phyloP scores from a whole-genome alignment of 2,797 vertebrate genomes.

The Dromococcyx pavoninus region DNA sequence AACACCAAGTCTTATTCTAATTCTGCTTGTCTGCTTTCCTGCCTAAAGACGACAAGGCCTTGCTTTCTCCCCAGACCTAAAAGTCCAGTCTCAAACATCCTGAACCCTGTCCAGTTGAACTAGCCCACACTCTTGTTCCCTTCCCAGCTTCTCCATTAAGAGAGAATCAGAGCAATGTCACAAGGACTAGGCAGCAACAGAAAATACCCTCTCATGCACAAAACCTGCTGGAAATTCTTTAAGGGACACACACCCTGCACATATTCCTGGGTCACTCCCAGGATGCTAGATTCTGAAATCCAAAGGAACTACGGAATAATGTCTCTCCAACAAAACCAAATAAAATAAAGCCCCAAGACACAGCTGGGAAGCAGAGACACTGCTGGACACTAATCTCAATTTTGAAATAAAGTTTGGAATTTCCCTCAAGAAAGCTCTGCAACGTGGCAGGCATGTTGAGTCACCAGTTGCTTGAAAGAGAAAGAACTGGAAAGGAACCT shows the following conservation, averaged over 20 bases:
- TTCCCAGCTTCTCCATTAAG: background rate
- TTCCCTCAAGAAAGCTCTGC: conserved; percentile 21
- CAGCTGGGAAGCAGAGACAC: background rate
- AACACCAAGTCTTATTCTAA: background rate
- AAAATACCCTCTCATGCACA: background rate
- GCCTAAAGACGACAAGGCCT: background rate
- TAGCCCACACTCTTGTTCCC: background rate
- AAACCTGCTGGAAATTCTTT: background rate
- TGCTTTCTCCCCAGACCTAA: background rate
- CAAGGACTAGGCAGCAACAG: background rate
- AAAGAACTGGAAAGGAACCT: background rate
- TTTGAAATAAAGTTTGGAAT: conserved; percentile 43
- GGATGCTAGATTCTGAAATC: background rate
- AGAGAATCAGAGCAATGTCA: background rate
- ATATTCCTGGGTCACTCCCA: background rate
- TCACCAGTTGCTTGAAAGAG: background rate
- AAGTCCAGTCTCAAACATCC: background rate
- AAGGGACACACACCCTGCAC: background rate
- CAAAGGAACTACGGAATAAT: background rate
- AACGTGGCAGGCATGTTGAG: background rate
- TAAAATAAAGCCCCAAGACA: background rate
- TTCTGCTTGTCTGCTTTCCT: background rate
- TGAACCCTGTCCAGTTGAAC: background rate
- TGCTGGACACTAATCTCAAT: background rate
- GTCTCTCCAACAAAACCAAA: background rate